Conservation (phyloP, 2,888 invertebrate genomes). For the Xylota segnis region DNA sequence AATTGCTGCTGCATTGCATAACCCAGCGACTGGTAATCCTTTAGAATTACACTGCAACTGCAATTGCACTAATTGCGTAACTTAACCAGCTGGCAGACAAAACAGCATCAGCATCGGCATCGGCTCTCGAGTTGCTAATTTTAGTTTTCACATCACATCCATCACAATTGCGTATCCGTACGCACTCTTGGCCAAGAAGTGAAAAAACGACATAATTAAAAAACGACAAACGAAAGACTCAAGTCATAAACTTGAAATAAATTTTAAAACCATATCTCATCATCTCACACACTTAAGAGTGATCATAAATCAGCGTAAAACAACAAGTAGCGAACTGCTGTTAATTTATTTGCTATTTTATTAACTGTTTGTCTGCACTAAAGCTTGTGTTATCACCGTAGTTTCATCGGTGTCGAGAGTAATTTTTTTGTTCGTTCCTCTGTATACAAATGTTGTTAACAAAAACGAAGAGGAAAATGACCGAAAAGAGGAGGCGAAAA, state of each 20-base stretch:
- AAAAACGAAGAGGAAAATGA: slow-evolving; percentile 23
- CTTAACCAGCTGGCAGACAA: slow-evolving; percentile 22
- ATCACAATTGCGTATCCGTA: slow-evolving; percentile 66
- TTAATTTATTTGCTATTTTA: slow-evolving; percentile 77
- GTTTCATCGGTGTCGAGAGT: slow-evolving; percentile 73
- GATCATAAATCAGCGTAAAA: slow-evolving; percentile 76
- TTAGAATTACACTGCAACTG: slow-evolving; percentile 43
- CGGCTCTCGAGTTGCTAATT: slow-evolving; percentile 52
- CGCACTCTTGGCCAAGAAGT: slow-evolving; percentile 66
- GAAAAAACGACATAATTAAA: slow-evolving; percentile 67
- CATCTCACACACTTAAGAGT: slow-evolving; percentile 74
- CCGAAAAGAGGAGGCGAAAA: slow-evolving; percentile 11
- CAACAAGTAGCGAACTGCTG: slow-evolving; percentile 76
- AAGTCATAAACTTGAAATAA: slow-evolving; percentile 75
- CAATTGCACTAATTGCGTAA: slow-evolving; percentile 59
- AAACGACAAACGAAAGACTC: slow-evolving; percentile 56
- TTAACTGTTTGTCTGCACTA: slow-evolving; percentile 75
- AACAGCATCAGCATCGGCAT: slow-evolving; percentile 27
- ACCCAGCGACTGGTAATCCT: slow-evolving; percentile 63
- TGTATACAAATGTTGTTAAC: slow-evolving; percentile 52
- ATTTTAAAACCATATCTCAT: slow-evolving; percentile 75
- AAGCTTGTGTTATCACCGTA: slow-evolving; percentile 66
- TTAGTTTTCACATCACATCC: slow-evolving; percentile 69
- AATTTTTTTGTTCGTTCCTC: slow-evolving; percentile 32
- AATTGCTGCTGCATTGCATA: slow-evolving; percentile 44